A percentile compares a stretch with the other conserved stretches of the same genome.
Conservation (phyloP, 1,140 invertebrate species). For the Heterodera schachtii region DNA sequence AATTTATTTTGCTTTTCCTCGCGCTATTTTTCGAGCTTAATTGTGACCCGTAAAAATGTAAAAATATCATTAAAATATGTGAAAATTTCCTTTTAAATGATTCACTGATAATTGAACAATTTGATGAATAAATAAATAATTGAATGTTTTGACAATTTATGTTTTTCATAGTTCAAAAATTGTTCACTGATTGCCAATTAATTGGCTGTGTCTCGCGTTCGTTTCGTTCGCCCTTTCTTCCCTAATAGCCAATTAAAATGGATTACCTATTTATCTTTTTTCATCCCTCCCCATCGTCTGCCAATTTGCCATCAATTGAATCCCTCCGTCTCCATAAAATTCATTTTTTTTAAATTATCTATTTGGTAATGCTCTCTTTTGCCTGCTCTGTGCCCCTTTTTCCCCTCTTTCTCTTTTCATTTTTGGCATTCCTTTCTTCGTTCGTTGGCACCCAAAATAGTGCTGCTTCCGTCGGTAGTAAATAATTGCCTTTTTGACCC, state of each 20-base stretch:
- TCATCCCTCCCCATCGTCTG: not conserved
- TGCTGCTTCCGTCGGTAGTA: not conserved
- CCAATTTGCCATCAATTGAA: not conserved
- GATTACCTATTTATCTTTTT: not conserved
- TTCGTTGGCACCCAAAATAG: not conserved
- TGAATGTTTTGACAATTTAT: too few relatives aligned
- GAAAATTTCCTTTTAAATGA: not conserved
- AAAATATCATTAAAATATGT: not conserved
- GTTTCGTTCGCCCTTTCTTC: not conserved
- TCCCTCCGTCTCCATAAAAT: not conserved
- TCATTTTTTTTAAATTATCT: not conserved
- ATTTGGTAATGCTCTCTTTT: not conserved
- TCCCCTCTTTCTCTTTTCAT: too few relatives aligned
- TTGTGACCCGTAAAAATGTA: not conserved
- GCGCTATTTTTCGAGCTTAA: not conserved
- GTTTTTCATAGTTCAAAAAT: too few relatives aligned
- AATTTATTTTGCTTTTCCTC: not conserved
- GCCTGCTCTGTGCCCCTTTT: too few relatives aligned
- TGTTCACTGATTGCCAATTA: too few relatives aligned
- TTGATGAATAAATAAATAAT: not conserved
- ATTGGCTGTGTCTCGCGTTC: too few relatives aligned
- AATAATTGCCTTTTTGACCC: not conserved
- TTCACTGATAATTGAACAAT: not conserved
- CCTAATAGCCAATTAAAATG: constrained; percentile 1
- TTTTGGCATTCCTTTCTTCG: not conserved